Conservation (phyloP, 1,140 invertebrate species). For the Neuroterus valhalla region DNA sequence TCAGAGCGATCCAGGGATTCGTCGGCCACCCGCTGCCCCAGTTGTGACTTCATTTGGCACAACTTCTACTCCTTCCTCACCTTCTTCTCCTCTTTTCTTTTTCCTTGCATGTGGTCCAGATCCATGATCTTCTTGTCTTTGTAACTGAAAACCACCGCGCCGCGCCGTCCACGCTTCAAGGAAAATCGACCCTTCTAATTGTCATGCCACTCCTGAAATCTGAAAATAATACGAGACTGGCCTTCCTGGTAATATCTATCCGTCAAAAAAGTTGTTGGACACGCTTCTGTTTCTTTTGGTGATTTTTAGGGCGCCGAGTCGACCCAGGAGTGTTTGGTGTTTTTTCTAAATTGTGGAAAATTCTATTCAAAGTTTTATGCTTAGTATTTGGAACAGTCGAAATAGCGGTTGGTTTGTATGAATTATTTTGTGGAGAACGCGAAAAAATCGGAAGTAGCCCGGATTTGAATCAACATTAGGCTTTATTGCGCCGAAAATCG, state of each 20-base stretch:
- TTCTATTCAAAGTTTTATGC: no score
- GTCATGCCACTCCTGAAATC: constrained; percentile 9
- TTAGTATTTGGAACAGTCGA: no score
- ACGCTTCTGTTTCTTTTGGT: constrained; percentile 4
- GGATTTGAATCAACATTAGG: no score
- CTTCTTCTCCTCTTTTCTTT: constrained; percentile 3
- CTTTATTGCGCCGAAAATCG: no score
- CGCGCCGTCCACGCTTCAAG: constrained; percentile 7
- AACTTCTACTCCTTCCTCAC: constrained; percentile 39
- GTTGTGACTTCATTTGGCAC: constrained; percentile 72
- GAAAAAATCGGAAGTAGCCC: no score
- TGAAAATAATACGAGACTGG: constrained; percentile 2
- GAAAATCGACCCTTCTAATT: constrained; percentile 15
- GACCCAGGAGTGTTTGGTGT: no score
- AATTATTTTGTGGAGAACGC: no score
- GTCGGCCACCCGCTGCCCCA: constrained; percentile 68
- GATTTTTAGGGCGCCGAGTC: no score
- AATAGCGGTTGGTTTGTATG: no score
- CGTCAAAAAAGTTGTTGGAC: background rate
- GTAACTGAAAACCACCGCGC: background rate
- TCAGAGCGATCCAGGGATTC: constrained; percentile 62
- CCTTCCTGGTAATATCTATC: constrained; percentile 1
- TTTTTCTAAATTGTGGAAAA: no score
- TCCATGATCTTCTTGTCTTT: constrained; percentile 23
- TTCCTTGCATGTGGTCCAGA: constrained; percentile 41